Evolutionary conservation across 2,888 invertebrate genomes (phyloP).

Genomic region (Dasypogon diadema): DNA sequence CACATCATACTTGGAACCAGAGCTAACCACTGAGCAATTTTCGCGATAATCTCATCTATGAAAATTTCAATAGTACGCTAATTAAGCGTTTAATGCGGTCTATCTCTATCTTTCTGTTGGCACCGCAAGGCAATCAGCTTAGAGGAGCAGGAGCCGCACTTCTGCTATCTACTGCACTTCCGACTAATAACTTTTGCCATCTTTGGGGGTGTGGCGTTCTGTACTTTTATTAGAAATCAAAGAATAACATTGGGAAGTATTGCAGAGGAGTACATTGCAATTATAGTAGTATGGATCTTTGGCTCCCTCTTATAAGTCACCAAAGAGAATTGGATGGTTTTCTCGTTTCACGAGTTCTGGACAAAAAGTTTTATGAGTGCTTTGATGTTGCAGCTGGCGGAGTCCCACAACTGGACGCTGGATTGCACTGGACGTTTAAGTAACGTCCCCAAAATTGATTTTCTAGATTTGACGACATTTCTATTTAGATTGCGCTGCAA

Average conservation of each 20-base stretch:
- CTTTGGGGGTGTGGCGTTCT: neutral
- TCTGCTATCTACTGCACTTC: neutral
- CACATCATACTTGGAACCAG: neutral
- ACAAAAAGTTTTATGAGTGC: no score
- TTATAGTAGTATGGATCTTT: no score
- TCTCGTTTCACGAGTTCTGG: no score
- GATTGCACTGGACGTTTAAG: no score
- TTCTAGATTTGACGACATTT: no score
- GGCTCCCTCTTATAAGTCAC: no score
- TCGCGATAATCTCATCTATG: slow-evolving; percentile 39
- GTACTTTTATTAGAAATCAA: slow-evolving; percentile 15
- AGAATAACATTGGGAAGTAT: neutral
- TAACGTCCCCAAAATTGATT: no score
- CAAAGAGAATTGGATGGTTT: no score
- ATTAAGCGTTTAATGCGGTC: slow-evolving; percentile 38
- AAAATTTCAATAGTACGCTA: slow-evolving; percentile 43
- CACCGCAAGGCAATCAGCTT: slow-evolving; percentile 30
- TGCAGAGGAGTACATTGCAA: no score
- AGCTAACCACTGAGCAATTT: slow-evolving; percentile 30
- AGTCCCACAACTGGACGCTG: no score
- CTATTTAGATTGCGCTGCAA: no score
- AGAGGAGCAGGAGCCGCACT: neutral
- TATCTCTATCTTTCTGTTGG: slow-evolving; percentile 10
- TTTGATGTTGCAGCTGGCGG: no score
- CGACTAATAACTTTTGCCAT: neutral